phyloP scores from a whole-genome alignment of 2,888 invertebrate species.

The Pristionchus entomophagus region DNA sequence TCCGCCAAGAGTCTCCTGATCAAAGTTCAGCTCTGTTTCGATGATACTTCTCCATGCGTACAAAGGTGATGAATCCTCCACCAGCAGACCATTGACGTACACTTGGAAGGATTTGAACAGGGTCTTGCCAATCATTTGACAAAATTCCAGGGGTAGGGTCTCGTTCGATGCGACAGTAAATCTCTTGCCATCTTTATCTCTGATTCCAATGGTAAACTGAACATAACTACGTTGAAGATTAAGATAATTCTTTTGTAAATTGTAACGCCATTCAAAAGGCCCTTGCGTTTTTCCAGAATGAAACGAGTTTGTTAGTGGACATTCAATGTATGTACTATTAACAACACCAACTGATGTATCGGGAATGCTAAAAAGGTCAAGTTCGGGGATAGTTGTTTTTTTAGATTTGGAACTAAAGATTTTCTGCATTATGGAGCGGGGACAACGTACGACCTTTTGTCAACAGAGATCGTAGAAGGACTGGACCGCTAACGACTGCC shows the following conservation, averaged over 20 bases:
- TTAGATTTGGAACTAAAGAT: background rate
- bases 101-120: background rate
- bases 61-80: background rate
- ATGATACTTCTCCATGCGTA: constrained; percentile 8
- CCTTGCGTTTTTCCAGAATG: background rate
- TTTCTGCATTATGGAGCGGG: background rate
- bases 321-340: background rate
- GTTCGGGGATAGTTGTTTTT: background rate
- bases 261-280: background rate
- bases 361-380: background rate
- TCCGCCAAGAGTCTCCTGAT: background rate
- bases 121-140: constrained; percentile 19
- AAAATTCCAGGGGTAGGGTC: background rate
- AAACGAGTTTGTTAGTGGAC: background rate
- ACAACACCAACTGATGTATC: constrained; percentile 1
- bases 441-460: background rate
- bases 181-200: background rate
- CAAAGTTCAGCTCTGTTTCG: background rate
- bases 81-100: background rate
- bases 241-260: background rate
- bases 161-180: background rate
- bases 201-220: background rate
- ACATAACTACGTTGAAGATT: background rate
- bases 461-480: background rate
- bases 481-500: background rate